Percentiles rank a stretch among this genome's conserved stretches.
These are phyloP conservation scores for Spilogale gracilis DNA, from an alignment of 2,113 vertebrate species.

Conservation along the genomic window DNA sequence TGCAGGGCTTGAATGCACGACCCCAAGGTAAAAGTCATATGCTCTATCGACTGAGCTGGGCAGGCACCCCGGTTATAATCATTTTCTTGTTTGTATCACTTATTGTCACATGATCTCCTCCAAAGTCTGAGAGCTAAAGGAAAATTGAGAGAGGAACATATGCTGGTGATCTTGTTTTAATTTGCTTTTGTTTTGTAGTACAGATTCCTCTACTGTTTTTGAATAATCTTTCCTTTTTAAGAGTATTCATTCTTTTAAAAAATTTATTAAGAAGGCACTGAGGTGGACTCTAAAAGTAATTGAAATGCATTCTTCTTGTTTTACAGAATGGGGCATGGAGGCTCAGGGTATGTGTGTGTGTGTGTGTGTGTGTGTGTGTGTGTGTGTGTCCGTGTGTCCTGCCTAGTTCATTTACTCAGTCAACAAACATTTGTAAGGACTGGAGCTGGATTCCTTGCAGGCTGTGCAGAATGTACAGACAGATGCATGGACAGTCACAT, in stretches of 20 bases:
- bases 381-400: too few relatives aligned
- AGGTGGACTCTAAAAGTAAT: not conserved
- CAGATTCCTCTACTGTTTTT: not conserved
- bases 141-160: not conserved
- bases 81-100: not conserved
- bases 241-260: not conserved
- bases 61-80: not conserved
- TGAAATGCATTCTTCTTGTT: not conserved
- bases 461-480: too few relatives aligned
- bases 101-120: not conserved
- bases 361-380: not conserved
- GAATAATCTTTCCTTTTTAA: not conserved
- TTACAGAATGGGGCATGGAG: not conserved
- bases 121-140: not conserved
- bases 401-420: not conserved
- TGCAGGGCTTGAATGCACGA: not conserved
- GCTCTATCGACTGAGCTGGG: not conserved
- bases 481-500: not conserved
- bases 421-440: not conserved
- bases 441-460: too few relatives aligned
- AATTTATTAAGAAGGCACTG: not conserved
- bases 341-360: not conserved
- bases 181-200: not conserved
- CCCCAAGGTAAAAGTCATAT: not conserved
- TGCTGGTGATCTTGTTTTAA: not conserved